Evolutionary conservation across 2,113 vertebrate species (phyloP).

Genomic region (Apodemus sylvaticus): DNA sequence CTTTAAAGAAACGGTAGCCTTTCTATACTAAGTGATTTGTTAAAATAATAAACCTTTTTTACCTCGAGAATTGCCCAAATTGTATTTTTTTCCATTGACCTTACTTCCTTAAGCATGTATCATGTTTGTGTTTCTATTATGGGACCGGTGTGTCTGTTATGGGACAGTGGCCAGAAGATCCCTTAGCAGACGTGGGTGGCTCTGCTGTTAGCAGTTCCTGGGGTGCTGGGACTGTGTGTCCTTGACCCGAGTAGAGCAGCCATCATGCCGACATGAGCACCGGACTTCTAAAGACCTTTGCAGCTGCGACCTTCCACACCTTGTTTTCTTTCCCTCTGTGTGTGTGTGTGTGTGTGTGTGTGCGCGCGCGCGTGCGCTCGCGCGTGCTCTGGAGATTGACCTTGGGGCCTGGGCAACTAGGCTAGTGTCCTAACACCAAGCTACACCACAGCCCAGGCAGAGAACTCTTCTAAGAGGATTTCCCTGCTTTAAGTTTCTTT

Average conservation of each 20-base stretch:
- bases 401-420: not conserved
- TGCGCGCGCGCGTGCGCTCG: too few relatives aligned
- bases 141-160: slow-evolving; percentile 18
- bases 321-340: not conserved
- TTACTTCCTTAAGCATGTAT: slow-evolving; percentile 20
- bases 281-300: slow-evolving; percentile 80
- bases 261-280: slow-evolving; percentile 63
- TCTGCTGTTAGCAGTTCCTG: slow-evolving; percentile 74
- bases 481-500: slow-evolving; percentile 12
- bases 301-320: not conserved
- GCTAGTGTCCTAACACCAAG: not conserved
- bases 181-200: slow-evolving; percentile 78
- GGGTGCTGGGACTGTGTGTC: slow-evolving; percentile 77
- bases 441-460: not conserved
- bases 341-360: too few relatives aligned
- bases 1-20: slow-evolving; percentile 45
- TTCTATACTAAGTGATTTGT: slow-evolving; percentile 48
- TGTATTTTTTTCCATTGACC: slow-evolving; percentile 2
- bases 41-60: slow-evolving; percentile 54
- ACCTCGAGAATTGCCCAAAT: slow-evolving; percentile 39
- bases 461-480: not conserved
- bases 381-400: not conserved
- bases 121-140: slow-evolving; percentile 30
- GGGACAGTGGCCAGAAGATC: slow-evolving; percentile 72
- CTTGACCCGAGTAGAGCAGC: slow-evolving; percentile 76